Percentiles rank a stretch among this genome's conserved stretches.
These are phyloP conservation scores for Pangasius djambal DNA, from an alignment of 2,797 vertebrate genomes.

Conservation along the genomic window DNA sequence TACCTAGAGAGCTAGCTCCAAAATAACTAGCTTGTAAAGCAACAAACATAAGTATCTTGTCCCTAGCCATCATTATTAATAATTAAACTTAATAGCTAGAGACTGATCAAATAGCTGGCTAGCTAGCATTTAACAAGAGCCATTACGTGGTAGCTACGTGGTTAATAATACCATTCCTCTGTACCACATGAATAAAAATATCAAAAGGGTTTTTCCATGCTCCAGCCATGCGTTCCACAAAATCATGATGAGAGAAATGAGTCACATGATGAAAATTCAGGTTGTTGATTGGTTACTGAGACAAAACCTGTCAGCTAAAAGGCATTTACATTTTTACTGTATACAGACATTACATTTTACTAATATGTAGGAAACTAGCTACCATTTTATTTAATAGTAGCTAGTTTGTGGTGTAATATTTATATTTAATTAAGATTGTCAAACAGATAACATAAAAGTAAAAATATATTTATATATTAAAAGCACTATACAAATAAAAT, in stretches of 20 bases:
- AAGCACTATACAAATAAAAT: too few relatives aligned
- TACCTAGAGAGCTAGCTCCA: background rate
- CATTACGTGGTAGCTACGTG: too few relatives aligned
- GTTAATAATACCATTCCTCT: background rate
- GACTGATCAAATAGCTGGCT: background rate
- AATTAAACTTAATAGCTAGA: background rate
- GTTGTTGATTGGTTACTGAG: background rate
- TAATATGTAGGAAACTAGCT: background rate
- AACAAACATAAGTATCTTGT: background rate
- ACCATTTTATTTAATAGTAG: background rate
- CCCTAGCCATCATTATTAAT: background rate
- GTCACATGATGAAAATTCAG: background rate
- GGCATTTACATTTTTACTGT: too few relatives aligned
- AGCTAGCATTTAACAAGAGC: background rate
- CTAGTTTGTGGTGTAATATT: too few relatives aligned
- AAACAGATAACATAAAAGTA: too few relatives aligned
- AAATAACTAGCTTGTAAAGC: background rate
- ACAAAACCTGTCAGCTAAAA: background rate
- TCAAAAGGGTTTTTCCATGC: background rate
- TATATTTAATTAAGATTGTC: too few relatives aligned
- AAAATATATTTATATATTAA: too few relatives aligned
- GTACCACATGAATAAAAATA: background rate
- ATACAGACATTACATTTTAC: too few relatives aligned
- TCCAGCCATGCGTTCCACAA: background rate
- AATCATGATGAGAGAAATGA: background rate